Evolutionary conservation across 1,140 invertebrate species (phyloP), one percentile per base, ranked within the genome.

Genomic region (Drosophila sp.): DNA sequence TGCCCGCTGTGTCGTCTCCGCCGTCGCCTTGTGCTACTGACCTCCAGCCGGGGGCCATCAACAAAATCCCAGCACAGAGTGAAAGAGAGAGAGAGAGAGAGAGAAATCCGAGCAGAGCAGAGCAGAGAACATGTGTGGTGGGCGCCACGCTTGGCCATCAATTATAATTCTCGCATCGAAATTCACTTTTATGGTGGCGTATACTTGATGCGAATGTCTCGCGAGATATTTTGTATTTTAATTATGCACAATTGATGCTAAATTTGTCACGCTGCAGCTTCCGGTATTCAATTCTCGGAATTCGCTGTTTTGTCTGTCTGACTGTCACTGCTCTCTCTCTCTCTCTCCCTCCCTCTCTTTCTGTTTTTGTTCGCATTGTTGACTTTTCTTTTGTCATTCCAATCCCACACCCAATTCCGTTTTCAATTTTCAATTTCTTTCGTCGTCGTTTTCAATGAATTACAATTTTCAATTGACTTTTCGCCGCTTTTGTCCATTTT

Each of bases 131-230:
- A 21, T 48, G 27, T 56, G 32, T 29, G 18, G 66, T 81, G 80
- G 76, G 76, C 72, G 76, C 72, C 50, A 27, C 43, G 34, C 32
- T 53, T 25, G 59, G 67, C 14, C 78, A 78, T 86, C 83, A 82
- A 76, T 78, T 87, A 86, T 82, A 78, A 80, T 84, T 74, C 77
- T 58, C 71, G 61, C 76, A 54, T 51, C 50, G 81, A 66, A 65
- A 80, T 81, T 73, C 51, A 63, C 83, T 82, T 87, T 87, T 89
- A 89, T 70, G 83, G 79, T 82, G 83, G 76, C 82, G 82, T 87
- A 89, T 87, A 89, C 82, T 87, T 89, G 82, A 87, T 86, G 83
- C 45, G 50, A 57, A 56, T 59, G 53, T 75, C 59, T 38, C 76
- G 48, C 43, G 32, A 65, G 57, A 41, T 57, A 58, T 72, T 81